These are phyloP conservation scores for Philhelius pedissequus DNA, from an alignment of 2,888 invertebrate species.

Conservation along the genomic window DNA sequence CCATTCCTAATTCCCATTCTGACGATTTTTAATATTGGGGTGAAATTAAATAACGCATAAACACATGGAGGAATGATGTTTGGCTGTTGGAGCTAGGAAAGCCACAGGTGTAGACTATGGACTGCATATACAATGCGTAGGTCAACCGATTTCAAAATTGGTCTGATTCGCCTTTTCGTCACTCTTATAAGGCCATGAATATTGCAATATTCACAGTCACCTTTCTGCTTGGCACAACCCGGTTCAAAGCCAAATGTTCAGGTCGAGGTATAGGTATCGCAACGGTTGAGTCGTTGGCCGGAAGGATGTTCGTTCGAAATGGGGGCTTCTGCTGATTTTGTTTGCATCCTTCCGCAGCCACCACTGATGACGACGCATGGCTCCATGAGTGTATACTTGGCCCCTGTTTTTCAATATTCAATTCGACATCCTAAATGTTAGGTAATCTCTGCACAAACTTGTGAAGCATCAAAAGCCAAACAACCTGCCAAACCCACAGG, in stretches of 20 bases:
- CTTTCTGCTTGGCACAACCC: neutral
- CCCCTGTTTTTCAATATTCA: conserved; percentile 64
- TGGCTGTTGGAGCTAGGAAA: neutral
- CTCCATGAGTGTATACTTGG: conserved; percentile 20
- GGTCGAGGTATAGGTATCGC: neutral
- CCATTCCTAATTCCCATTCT: neutral
- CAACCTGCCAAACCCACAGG: conserved; percentile 51
- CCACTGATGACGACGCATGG: neutral
- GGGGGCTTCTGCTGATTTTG: conserved; percentile 55
- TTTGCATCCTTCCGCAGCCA: conserved; percentile 58
- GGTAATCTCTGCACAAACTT: conserved; percentile 68
- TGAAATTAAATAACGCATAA: conserved; percentile 48
- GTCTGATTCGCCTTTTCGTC: conserved; percentile 55
- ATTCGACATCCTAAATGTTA: conserved; percentile 66
- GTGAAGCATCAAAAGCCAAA: conserved; percentile 68
- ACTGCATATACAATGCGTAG: conserved; percentile 37
- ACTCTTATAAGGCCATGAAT: conserved; percentile 53
- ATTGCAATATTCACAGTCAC: conserved; percentile 61
- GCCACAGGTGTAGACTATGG: conserved; percentile 52
- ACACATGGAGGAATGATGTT: conserved; percentile 42
- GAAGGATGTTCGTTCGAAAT: conserved; percentile 60
- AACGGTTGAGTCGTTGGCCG: conserved; percentile 24
- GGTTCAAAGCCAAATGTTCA: neutral
- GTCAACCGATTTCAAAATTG: conserved; percentile 63
- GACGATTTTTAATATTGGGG: neutral